A percentile compares a stretch with the other conserved stretches of the same genome.
phyloP scores from a whole-genome alignment of 2,797 vertebrate genomes.

The Danionella dracula region DNA sequence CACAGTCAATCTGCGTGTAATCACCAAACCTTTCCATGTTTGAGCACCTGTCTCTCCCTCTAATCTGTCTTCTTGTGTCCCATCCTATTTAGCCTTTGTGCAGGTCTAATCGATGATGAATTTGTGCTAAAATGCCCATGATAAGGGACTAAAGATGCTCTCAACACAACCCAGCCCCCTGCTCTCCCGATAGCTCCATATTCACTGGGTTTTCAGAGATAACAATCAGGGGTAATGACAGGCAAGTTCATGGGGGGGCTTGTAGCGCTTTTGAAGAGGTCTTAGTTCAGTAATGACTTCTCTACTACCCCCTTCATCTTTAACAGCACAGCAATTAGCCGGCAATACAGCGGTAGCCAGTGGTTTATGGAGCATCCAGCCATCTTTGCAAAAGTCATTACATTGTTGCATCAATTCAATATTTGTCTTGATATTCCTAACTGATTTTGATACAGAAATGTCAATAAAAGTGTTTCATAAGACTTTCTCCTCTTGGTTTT shows the following conservation, averaged over 20 bases:
- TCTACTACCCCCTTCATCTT: conserved; percentile 55
- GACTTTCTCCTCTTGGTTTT: background rate
- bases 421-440: conserved; percentile 10
- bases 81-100: conserved; percentile 31
- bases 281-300: conserved; percentile 55
- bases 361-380: conserved; percentile 57
- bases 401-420: background rate
- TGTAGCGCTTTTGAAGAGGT: conserved; percentile 26
- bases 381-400: conserved; percentile 44
- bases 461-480: conserved; percentile 25
- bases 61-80: conserved; percentile 27
- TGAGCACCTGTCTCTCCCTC: conserved; percentile 31
- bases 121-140: conserved; percentile 38
- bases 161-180: conserved; percentile 13
- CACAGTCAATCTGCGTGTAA: conserved; percentile 11
- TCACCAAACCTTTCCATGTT: conserved; percentile 26
- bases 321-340: conserved; percentile 67
- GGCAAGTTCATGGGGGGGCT: conserved; percentile 22
- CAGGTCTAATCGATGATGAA: conserved; percentile 42
- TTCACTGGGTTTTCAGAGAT: conserved; percentile 45
- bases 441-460: background rate
- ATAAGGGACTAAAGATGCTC: conserved; percentile 35
- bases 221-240: conserved; percentile 66
- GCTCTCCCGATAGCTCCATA: conserved; percentile 23
- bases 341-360: conserved; percentile 64